phyloP scores from a whole-genome alignment of 2,888 invertebrate species.

The Sarcophaga carnaria region DNA sequence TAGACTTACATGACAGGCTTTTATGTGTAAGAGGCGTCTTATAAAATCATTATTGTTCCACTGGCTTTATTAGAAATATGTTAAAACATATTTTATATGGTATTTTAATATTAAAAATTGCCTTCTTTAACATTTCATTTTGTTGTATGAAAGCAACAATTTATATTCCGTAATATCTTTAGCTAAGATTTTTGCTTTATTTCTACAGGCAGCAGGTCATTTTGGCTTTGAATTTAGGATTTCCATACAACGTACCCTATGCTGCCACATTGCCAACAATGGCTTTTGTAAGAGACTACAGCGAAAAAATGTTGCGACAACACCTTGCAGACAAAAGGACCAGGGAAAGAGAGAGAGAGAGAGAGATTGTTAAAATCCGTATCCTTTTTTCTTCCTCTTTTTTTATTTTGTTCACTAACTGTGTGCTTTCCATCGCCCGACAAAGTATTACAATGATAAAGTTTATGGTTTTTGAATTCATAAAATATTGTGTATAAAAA shows the following conservation, averaged over 20 bases:
- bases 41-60: no score
- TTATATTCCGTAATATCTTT: no score
- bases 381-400: not conserved
- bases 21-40: no score
- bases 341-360: not conserved
- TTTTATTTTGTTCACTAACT: not conserved
- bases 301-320: slow-evolving; percentile 4
- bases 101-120: no score
- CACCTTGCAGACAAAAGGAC: slow-evolving; percentile 19
- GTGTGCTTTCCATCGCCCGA: not conserved
- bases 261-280: not conserved
- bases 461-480: slow-evolving; percentile 64
- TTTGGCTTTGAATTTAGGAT: not conserved
- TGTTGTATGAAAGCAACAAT: no score
- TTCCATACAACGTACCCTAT: not conserved
- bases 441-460: slow-evolving; percentile 63
- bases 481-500: slow-evolving; percentile 40
- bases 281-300: not conserved
- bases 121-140: no score
- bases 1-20: no score
- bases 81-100: no score
- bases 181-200: no score
- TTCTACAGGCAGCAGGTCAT: no score
- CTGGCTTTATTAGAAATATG: no score
- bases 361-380: not conserved